Evolutionary conservation across 2,113 vertebrate genomes (phyloP).

Genomic region (Harpagus bidentatus): DNA sequence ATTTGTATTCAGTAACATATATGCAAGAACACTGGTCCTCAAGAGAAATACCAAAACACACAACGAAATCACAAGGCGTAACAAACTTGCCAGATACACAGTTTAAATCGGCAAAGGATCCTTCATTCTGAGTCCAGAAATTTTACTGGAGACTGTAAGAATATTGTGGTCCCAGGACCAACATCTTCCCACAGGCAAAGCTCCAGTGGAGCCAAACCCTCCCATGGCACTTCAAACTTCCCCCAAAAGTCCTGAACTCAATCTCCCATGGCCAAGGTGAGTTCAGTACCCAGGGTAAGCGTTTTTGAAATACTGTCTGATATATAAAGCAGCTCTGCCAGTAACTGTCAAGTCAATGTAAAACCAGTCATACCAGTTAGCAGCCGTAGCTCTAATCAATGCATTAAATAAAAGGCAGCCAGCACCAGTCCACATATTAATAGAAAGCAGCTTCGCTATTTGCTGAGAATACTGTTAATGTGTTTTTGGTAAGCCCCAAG

Average conservation of each 20-base stretch:
- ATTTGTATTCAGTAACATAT: not conserved
- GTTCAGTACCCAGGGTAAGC: not conserved
- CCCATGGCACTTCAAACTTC: not conserved
- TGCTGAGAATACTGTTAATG: not conserved
- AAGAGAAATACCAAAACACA: not conserved
- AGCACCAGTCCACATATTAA: not conserved
- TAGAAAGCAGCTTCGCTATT: not conserved
- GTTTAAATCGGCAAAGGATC: not conserved
- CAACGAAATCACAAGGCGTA: not conserved
- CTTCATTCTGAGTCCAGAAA: not conserved
- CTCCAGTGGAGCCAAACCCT: not conserved
- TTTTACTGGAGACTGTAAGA: not conserved
- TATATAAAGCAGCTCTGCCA: not conserved
- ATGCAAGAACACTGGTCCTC: not conserved
- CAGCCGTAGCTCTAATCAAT: not conserved
- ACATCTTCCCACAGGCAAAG: not conserved
- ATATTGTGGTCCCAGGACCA: not conserved
- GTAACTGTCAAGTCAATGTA: not conserved
- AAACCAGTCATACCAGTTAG: not conserved
- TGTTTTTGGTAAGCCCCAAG: not conserved
- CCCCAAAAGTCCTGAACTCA: not conserved
- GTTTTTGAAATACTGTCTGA: not conserved
- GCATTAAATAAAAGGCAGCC: not conserved
- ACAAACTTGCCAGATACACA: not conserved
- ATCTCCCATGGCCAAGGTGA: fast-evolving